A percentile compares a stretch with the other conserved stretches of the same genome.
phyloP scores from a whole-genome alignment of 2,113 vertebrate species.

The Megaceryle torquata region DNA sequence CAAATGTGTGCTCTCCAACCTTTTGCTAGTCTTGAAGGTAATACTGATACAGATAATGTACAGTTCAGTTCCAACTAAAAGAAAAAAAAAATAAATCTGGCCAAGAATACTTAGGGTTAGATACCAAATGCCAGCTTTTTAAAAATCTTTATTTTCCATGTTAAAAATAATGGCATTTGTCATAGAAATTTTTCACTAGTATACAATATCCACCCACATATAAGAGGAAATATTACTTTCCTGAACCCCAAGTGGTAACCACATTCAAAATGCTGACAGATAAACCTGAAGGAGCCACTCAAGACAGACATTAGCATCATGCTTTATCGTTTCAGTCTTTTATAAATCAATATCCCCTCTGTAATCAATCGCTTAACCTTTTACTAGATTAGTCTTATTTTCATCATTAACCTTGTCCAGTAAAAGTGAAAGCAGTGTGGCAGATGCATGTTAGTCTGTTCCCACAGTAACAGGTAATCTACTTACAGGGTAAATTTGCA shows the following conservation, averaged over 20 bases:
- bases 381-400: not conserved
- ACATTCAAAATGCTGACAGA: not conserved
- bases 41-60: not conserved
- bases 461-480: not conserved
- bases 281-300: not conserved
- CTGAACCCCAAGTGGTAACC: rapidly evolving
- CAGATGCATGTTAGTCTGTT: not conserved
- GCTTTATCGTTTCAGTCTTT: not conserved
- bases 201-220: not conserved
- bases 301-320: not conserved
- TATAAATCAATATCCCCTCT: not conserved
- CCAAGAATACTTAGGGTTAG: not conserved
- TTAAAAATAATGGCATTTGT: not conserved
- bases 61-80: not conserved
- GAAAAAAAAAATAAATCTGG: not conserved
- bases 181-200: not conserved
- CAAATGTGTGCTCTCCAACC: not conserved
- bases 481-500: not conserved
- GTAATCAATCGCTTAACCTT: not conserved
- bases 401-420: not conserved
- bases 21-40: not conserved
- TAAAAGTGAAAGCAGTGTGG: not conserved
- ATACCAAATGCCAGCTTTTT: not conserved
- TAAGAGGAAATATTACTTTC: not conserved
- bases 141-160: not conserved